phyloP scores from a whole-genome alignment of 92 coral and sea anemone genomes.

The Blastomussa wellsi region DNA sequence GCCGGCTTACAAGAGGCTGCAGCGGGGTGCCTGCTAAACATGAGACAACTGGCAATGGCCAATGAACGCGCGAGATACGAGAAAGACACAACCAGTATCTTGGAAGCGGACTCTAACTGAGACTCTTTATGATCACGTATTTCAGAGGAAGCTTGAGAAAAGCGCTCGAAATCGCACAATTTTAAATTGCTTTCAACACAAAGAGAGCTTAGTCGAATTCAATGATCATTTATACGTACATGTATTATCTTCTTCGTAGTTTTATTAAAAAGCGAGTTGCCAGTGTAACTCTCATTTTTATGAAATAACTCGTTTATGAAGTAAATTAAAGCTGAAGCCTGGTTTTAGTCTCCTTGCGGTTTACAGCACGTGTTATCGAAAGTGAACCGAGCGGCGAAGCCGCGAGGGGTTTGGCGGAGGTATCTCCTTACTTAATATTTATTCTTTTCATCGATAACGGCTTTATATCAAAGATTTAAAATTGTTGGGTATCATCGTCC shows the following conservation, averaged over 20 bases:
- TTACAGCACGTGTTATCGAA: too few relatives aligned
- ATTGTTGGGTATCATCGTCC: too few relatives aligned
- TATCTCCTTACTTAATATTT: too few relatives aligned
- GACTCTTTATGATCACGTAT: neutral
- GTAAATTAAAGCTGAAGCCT: too few relatives aligned
- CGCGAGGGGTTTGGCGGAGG: too few relatives aligned
- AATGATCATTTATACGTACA: too few relatives aligned
- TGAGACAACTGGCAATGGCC: slow-evolving; percentile 86
- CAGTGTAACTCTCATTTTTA: too few relatives aligned
- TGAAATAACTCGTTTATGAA: too few relatives aligned
- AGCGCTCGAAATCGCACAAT: neutral
- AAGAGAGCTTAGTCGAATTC: neutral
- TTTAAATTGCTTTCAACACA: neutral
- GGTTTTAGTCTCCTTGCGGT: too few relatives aligned
- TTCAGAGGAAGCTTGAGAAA: neutral
- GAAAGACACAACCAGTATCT: slow-evolving; percentile 4
- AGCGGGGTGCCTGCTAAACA: slow-evolving; percentile 83
- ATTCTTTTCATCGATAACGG: too few relatives aligned
- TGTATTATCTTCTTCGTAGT: neutral
- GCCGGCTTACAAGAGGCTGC: slow-evolving; percentile 89
- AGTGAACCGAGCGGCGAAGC: too few relatives aligned
- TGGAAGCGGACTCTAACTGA: slow-evolving; percentile 1
- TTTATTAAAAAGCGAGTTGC: neutral
- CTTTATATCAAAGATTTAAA: too few relatives aligned
- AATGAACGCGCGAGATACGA: slow-evolving; percentile 70